Base-by-base conservation (phyloP, 2,888 invertebrate genomes). In the Sisyra terminalis region DNA sequence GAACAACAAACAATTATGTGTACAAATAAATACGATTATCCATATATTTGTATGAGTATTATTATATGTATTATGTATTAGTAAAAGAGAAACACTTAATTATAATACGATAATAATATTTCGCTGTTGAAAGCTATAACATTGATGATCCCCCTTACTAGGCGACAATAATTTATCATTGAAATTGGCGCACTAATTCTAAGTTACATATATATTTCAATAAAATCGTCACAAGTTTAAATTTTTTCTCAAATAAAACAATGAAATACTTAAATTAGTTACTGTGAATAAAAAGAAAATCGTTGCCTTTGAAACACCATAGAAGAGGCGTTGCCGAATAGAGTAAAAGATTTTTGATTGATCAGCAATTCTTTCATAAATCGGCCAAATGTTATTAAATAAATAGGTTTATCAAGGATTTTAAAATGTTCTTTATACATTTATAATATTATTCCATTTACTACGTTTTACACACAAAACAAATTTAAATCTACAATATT, bases 351-450 rank as follows among this genome's bases (percentile, higher is more conserved):
- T 24, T 24, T n/a, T 61, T 65, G 65, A 65, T 66, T 65, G 64
- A 64, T 64, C 62, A 65, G 66, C 66, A 66, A 66, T 66, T 65
- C 65, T 62, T 57, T 43, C 38, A 13, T 29, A 35, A 37, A 14
- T 40, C 31, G 40, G 40, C 40, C 40, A 40, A 15, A 7, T 24
- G 24, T 24, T 5, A 24, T 5, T 7, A 5, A 24, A 24, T n/a
- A n/a, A n/a, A n/a, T n/a, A n/a, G n/a, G n/a, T n/a, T n/a, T n/a
- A 24, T 24, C 24, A 24, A 24, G 24, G 24, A 24, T 24, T 24
- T 24, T 24, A 3, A 24, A 24, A 24, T 24, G 7, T 24, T 24
- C 24, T 24, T 24, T 24, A 24, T 24, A 24, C 24, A 24, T 24
- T 24, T 24, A 24, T 7, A n/a, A n/a, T n/a, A n/a, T n/a, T n/a